Evolutionary conservation across 2,113 vertebrate species (phyloP).

Genomic region (Ellobius talpinus): DNA sequence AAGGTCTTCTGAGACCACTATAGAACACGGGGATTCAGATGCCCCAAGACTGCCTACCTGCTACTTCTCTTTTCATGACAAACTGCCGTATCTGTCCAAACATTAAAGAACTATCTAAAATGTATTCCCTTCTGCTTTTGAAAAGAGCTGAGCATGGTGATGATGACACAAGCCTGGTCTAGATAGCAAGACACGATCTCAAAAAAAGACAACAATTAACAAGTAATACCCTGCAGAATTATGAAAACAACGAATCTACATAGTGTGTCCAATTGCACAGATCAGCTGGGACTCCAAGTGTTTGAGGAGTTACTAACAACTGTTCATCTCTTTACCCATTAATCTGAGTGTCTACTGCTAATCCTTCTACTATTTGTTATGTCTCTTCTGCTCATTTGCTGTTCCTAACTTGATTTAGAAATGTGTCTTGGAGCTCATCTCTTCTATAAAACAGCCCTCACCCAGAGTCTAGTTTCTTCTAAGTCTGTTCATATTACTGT

Average conservation of each 20-base stretch:
- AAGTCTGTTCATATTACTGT: not conserved
- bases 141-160: not conserved
- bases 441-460: conserved; percentile 32
- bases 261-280: conserved; percentile 6
- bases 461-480: conserved; percentile 18
- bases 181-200: not conserved
- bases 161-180: not conserved
- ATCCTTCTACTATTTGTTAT: not conserved
- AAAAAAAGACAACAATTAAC: conserved; percentile 14
- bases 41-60: not conserved
- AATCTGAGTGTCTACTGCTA: not conserved
- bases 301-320: not conserved
- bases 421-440: conserved; percentile 13
- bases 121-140: not conserved
- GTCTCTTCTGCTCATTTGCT: conserved; percentile 10
- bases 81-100: conserved; percentile 43
- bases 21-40: not conserved
- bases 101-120: conserved; percentile 52
- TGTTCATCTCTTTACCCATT: not conserved
- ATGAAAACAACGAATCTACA: conserved; percentile 42
- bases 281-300: not conserved
- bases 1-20: not conserved
- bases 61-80: conserved; percentile 38
- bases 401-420: conserved; percentile 54
- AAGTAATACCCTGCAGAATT: conserved; percentile 31